Percentiles rank a stretch among this genome's conserved stretches.
phyloP scores from a whole-genome alignment of 2,888 invertebrate genomes.

The Hyposoter didymator region DNA sequence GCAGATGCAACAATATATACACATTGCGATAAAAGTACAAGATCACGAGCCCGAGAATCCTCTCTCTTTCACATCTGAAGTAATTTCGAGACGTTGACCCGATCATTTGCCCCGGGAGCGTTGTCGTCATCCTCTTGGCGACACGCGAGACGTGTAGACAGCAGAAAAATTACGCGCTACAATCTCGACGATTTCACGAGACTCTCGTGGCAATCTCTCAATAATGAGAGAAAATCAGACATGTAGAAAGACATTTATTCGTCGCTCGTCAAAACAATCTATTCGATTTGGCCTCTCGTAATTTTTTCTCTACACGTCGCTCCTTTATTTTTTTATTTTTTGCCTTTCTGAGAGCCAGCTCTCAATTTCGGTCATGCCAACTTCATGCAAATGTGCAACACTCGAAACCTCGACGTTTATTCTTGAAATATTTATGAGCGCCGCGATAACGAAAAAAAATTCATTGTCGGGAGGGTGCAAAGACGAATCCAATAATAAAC shows the following conservation, averaged over 20 bases:
- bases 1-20: constrained; percentile 23
- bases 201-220: constrained; percentile 9
- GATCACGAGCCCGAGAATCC: background rate
- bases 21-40: constrained; percentile 27
- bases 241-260: background rate
- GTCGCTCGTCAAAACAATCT: background rate
- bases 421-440: constrained; percentile 1
- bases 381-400: background rate
- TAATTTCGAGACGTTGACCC: constrained; percentile 66
- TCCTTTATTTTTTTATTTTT: background rate
- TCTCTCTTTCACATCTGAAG: constrained; percentile 38
- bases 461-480: constrained; percentile 25
- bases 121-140: constrained; percentile 22
- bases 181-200: constrained; percentile 34
- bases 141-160: constrained; percentile 26
- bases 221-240: constrained; percentile 34
- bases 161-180: constrained; percentile 23
- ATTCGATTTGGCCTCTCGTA: background rate
- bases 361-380: background rate
- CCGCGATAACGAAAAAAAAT: background rate
- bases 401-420: background rate
- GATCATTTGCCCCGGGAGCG: constrained; percentile 60
- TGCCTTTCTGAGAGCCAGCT: background rate
- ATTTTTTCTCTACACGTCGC: background rate
- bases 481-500: constrained; percentile 54